phyloP scores from a whole-genome alignment of 2,797 vertebrate genomes.

The Xerus rutilus region DNA sequence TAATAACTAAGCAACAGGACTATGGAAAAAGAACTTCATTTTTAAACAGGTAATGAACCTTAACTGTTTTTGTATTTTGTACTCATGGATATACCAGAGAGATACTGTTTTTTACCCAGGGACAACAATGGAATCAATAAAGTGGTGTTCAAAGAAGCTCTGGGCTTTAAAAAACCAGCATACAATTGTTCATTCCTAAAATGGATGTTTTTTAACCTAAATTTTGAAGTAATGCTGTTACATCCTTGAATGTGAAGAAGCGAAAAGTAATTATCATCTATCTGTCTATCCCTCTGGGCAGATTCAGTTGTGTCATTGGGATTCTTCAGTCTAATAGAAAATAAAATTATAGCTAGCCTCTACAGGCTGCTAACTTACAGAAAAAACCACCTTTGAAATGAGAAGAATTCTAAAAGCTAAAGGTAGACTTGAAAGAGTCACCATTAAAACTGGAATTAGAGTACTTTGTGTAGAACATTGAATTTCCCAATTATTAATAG shows the following conservation, averaged over 20 bases:
- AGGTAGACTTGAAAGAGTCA: background rate
- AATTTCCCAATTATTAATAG: background rate
- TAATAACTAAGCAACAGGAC: slow-evolving; percentile 45
- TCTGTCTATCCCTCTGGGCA: background rate
- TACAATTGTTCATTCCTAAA: slow-evolving; percentile 6
- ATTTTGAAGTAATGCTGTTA: slow-evolving; percentile 29
- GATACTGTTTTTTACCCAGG: background rate
- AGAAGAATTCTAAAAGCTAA: slow-evolving; percentile 8
- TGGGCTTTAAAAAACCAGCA: background rate
- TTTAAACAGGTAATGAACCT: background rate
- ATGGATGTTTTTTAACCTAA: slow-evolving; percentile 1
- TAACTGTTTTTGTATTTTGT: background rate
- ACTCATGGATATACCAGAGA: background rate
- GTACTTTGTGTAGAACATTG: background rate
- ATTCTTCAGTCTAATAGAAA: background rate
- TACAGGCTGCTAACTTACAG: background rate
- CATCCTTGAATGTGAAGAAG: background rate
- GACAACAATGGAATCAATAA: background rate
- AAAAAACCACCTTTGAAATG: background rate
- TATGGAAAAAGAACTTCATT: slow-evolving; percentile 48
- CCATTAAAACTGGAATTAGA: background rate
- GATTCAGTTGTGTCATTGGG: background rate
- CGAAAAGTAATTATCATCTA: background rate
- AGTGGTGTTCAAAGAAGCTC: background rate
- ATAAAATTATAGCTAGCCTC: background rate